These are phyloP conservation scores for Erebia epiphron DNA, from an alignment of 2,888 invertebrate species.

Conservation along the genomic window DNA sequence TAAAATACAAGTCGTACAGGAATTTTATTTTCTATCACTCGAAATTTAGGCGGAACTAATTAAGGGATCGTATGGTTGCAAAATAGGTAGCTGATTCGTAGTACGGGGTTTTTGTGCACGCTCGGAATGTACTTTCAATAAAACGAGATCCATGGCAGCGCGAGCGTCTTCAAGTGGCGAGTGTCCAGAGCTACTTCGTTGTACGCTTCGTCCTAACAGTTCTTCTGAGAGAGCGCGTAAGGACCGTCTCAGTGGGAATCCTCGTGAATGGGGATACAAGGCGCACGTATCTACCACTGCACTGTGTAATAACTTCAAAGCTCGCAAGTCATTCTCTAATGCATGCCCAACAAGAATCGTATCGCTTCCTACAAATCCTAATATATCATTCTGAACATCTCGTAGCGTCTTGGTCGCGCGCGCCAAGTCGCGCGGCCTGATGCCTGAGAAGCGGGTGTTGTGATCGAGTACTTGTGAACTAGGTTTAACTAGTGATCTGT, in stretches of 20 bases:
- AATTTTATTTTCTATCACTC: conserved; percentile 54
- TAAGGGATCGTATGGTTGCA: conserved; percentile 75
- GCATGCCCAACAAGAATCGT: conserved; percentile 98
- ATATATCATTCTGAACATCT: conserved; percentile 93
- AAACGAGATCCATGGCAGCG: conserved; percentile 94
- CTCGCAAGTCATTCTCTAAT: conserved; percentile 95
- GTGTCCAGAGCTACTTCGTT: conserved; percentile 88
- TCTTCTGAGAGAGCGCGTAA: conserved; percentile 90
- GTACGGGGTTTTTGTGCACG: conserved; percentile 55
- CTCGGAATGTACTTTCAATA: conserved; percentile 85
- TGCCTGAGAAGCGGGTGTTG: conserved; percentile 98
- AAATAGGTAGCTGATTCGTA: conserved; percentile 56
- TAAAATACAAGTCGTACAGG: conserved; percentile 61
- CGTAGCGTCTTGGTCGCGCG: conserved; percentile 86
- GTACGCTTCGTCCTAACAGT: conserved; percentile 91
- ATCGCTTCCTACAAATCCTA: conserved; percentile 89
- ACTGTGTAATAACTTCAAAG: conserved; percentile 91
- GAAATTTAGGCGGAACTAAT: conserved; percentile 72
- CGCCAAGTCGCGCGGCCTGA: conserved; percentile 84
- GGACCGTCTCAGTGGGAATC: conserved; percentile 92
- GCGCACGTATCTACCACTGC: conserved; percentile 95
- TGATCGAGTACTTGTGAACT: conserved; percentile 93
- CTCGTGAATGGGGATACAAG: conserved; percentile 92
- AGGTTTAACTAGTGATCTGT: conserved; percentile 93
- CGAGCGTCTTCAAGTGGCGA: conserved; percentile 96